Conservation (phyloP, 1,140 invertebrate genomes). For the Megathymus violae region DNA sequence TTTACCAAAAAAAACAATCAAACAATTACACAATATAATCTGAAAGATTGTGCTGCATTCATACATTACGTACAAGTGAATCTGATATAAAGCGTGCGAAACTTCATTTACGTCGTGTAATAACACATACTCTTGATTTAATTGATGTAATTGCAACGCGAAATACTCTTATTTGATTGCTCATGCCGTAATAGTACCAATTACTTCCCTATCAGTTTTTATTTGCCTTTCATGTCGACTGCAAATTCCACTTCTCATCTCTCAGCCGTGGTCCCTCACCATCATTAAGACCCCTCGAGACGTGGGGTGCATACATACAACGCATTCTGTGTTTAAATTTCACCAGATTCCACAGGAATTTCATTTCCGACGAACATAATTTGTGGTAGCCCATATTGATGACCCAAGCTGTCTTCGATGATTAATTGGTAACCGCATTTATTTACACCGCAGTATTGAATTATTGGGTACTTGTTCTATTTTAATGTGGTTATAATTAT, state of each 20-base stretch:
- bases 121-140: constrained; percentile 36
- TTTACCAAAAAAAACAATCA: too few relatives aligned
- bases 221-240: constrained; percentile 33
- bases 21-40: too few relatives aligned
- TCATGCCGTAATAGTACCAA: constrained; percentile 11
- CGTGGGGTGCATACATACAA: constrained; percentile 35
- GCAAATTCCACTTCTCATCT: constrained; percentile 44
- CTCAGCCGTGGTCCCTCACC: constrained; percentile 28
- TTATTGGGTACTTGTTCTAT: constrained; percentile 27
- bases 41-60: too few relatives aligned
- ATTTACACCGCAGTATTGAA: constrained; percentile 38
- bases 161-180: constrained; percentile 9
- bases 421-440: constrained; percentile 51
- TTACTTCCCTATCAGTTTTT: constrained; percentile 11
- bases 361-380: constrained; percentile 56
- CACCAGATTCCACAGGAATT: constrained; percentile 46
- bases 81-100: too few relatives aligned
- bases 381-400: constrained; percentile 57
- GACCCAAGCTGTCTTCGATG: constrained; percentile 38
- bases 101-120: background rate
- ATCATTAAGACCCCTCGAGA: constrained; percentile 45
- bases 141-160: constrained; percentile 7
- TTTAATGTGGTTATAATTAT: background rate
- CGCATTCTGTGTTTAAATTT: constrained; percentile 44
- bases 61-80: too few relatives aligned